These are phyloP conservation scores for Orbicella faveolata DNA, from an alignment of 64 coral and sea anemone species.

Conservation along the genomic window DNA sequence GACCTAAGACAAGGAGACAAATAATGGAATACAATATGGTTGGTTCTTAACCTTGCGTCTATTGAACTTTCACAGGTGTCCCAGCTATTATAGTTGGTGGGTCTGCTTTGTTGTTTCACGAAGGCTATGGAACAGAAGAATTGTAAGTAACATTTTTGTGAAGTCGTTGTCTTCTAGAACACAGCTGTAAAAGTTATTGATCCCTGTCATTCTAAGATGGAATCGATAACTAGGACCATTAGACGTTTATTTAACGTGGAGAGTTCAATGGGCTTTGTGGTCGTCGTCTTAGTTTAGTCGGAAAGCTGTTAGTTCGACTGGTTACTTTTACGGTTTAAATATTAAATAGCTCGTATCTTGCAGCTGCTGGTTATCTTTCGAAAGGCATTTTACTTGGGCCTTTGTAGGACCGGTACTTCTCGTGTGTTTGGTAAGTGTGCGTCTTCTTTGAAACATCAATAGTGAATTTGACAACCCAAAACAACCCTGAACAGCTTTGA, in stretches of 20 bases:
- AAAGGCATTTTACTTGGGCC: conserved; percentile 74
- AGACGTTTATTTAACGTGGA: too few species aligned
- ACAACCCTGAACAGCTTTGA: too few species aligned
- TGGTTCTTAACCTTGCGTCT: background rate
- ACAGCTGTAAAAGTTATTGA: background rate
- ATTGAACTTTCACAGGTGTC: conserved; percentile 29
- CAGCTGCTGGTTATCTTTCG: conserved; percentile 77
- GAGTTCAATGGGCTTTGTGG: too few species aligned
- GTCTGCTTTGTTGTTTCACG: conserved; percentile 46
- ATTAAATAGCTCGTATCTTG: background rate
- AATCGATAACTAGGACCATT: too few species aligned
- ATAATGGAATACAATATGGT: background rate
- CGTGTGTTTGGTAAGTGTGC: conserved; percentile 63
- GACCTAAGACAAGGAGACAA: too few species aligned
- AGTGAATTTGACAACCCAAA: background rate
- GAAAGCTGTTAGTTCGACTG: too few species aligned
- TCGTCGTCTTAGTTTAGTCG: too few species aligned
- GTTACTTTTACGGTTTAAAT: background rate
- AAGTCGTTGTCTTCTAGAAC: too few species aligned
- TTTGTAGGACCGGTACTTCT: conserved; percentile 76
- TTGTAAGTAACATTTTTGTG: conserved; percentile 45
- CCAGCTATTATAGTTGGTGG: conserved; percentile 45
- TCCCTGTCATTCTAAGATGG: too few species aligned
- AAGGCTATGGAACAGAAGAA: conserved; percentile 76
- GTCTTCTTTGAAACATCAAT: background rate